A percentile compares a stretch with the other conserved stretches of the same genome.
These are phyloP conservation scores for Phthorimaea operculella DNA, from an alignment of 1,140 invertebrate genomes.

Conservation along the genomic window DNA sequence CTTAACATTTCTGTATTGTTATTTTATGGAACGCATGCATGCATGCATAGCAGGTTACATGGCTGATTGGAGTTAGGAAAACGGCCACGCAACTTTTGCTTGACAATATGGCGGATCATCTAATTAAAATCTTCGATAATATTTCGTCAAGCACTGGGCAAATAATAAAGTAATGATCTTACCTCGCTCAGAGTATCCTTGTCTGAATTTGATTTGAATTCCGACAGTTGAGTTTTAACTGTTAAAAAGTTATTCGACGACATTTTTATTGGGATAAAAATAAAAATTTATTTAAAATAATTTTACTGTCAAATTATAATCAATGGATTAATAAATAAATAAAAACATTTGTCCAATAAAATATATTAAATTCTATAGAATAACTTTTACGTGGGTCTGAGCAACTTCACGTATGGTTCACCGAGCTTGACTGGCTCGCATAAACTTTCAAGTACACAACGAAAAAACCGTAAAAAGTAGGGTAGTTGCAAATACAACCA, in stretches of 20 bases:
- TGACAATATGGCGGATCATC: constrained; percentile 32
- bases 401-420: constrained; percentile 33
- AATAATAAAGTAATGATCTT: constrained; percentile 20
- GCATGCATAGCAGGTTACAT: no score
- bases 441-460: constrained; percentile 8
- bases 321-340: constrained; percentile 24
- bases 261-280: constrained; percentile 29
- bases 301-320: constrained; percentile 3
- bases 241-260: constrained; percentile 57
- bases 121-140: not conserved
- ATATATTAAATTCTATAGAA: constrained; percentile 19
- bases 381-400: constrained; percentile 17
- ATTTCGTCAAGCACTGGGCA: not conserved
- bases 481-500: constrained; percentile 21
- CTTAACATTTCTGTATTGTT: no score
- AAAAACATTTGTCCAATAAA: constrained; percentile 27
- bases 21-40: no score
- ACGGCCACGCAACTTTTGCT: not conserved
- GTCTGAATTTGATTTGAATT: constrained; percentile 58
- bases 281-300: not conserved
- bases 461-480: constrained; percentile 13
- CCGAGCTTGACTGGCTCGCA: constrained; percentile 24
- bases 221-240: constrained; percentile 60
- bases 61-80: no score
- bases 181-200: constrained; percentile 65